phyloP scores from a whole-genome alignment of 1,140 invertebrate species.

The Anastatus disparis region DNA sequence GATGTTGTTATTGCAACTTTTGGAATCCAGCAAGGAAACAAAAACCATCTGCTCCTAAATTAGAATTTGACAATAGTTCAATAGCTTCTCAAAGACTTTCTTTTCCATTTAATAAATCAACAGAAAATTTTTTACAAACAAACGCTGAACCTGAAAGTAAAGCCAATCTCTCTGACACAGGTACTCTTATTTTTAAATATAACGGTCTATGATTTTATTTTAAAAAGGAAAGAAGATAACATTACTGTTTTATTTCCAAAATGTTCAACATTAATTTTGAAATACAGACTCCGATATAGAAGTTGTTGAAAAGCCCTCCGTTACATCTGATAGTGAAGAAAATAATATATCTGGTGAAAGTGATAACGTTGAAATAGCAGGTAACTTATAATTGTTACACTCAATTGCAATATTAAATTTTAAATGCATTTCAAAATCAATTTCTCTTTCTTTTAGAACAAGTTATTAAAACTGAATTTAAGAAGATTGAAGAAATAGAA shows the following conservation, averaged over 20 bases:
- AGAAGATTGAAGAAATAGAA: conserved; percentile 15
- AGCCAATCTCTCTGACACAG: background rate
- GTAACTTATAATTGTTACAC: background rate
- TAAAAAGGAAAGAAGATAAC: too few relatives aligned
- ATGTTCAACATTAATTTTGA: conserved; percentile 1
- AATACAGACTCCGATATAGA: conserved; percentile 59
- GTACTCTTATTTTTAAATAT: background rate
- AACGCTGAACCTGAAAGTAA: conserved; percentile 31
- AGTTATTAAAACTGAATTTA: conserved; percentile 1
- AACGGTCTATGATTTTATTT: background rate
- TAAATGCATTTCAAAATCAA: background rate
- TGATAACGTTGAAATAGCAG: conserved; percentile 8
- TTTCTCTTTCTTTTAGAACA: background rate
- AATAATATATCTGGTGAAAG: conserved; percentile 28
- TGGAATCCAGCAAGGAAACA: conserved; percentile 88
- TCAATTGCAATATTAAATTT: background rate
- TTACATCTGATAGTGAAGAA: conserved; percentile 42
- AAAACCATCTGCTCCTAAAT: conserved; percentile 78
- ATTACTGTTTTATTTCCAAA: conserved; percentile 4
- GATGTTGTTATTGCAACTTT: conserved; percentile 88
- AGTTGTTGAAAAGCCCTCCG: conserved; percentile 53
- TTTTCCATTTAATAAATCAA: conserved; percentile 7
- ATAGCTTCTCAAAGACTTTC: conserved; percentile 26
- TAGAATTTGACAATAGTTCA: conserved; percentile 56
- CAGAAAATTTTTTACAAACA: conserved; percentile 23